Conservation (phyloP, 2,113 vertebrate genomes). For the Corythornis vintsioides region DNA sequence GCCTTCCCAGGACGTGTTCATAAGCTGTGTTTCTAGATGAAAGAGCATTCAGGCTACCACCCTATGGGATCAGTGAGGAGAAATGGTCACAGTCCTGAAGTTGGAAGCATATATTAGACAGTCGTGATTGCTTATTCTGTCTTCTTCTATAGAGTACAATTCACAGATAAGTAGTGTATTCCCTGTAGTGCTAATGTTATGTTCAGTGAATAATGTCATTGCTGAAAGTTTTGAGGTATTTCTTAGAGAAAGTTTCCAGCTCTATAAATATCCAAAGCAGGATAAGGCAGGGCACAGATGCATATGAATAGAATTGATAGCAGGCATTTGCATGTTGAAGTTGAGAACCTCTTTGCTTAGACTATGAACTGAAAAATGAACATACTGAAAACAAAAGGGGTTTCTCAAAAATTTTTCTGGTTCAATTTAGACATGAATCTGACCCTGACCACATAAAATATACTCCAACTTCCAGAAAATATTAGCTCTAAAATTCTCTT, state of each 20-base stretch:
- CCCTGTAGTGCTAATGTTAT: background rate
- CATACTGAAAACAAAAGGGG: background rate
- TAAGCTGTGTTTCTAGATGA: background rate
- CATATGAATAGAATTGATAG: background rate
- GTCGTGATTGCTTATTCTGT: background rate
- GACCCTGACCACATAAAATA: background rate
- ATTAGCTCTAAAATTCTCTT: background rate
- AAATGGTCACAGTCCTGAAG: fast-evolving
- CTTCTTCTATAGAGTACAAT: background rate
- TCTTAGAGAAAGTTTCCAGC: background rate
- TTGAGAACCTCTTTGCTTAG: fast-evolving
- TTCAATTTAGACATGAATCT: background rate
- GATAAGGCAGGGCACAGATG: background rate
- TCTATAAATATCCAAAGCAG: background rate
- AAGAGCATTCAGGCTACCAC: background rate
- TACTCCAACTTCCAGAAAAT: background rate
- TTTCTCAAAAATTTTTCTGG: background rate
- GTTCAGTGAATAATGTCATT: background rate
- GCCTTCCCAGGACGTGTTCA: background rate
- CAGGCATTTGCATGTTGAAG: background rate
- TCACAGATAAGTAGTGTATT: background rate
- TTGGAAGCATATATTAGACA: background rate
- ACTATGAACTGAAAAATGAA: background rate
- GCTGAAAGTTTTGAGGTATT: background rate
- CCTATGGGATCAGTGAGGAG: background rate